Conservation (phyloP, 1,140 invertebrate species). For the Leptopilina boulardi region DNA sequence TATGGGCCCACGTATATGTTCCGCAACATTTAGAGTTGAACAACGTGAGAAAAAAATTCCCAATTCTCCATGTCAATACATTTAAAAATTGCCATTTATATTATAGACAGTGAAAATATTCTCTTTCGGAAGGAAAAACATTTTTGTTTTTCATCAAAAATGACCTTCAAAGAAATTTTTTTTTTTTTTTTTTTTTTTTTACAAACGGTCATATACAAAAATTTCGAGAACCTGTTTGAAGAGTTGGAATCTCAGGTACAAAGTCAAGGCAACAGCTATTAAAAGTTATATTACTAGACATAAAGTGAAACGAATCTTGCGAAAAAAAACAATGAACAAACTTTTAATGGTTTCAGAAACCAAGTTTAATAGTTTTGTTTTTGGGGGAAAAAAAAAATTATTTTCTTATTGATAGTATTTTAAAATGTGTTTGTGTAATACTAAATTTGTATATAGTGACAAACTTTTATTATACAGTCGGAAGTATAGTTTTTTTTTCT, state of each 20-base stretch:
- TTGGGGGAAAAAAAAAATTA: not conserved
- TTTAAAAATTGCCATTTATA: conserved; percentile 36
- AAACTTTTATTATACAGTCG: not conserved
- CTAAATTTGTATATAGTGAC: no score
- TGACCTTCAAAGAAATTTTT: not conserved
- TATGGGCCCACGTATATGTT: conserved; percentile 45
- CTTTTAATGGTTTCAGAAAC: conserved; percentile 72
- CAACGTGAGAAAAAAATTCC: conserved; percentile 9
- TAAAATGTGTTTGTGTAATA: no score
- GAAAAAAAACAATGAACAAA: conserved; percentile 69
- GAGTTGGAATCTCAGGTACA: conserved; percentile 59
- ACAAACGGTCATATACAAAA: conserved; percentile 44
- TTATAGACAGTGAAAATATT: not conserved
- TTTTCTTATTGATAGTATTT: no score
- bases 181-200: conserved; percentile 30
- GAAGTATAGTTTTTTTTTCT: not conserved
- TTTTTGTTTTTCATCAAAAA: not conserved
- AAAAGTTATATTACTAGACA: conserved; percentile 72
- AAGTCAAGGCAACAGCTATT: conserved; percentile 65
- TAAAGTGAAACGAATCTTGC: conserved; percentile 65
- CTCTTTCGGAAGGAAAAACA: conserved; percentile 15
- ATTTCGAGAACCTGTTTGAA: conserved; percentile 56
- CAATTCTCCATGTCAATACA: conserved; percentile 43
- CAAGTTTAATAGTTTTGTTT: not conserved
- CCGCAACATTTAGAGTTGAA: conserved; percentile 30